Base-by-base conservation (phyloP, 2,797 vertebrate species). In the Poecile montanus region DNA sequence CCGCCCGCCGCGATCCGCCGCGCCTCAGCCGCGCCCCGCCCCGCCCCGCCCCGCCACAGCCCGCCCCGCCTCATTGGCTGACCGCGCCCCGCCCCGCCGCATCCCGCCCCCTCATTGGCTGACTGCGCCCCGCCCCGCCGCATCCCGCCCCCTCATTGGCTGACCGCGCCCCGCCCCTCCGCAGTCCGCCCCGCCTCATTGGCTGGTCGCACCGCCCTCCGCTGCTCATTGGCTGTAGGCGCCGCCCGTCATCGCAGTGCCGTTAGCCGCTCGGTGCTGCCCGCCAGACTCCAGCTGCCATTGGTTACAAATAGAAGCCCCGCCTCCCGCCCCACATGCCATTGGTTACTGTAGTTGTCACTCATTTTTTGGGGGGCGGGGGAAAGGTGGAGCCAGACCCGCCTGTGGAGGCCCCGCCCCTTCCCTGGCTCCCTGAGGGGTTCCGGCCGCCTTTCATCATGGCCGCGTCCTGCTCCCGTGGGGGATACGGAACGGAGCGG, bases 381-480 rank as follows among this genome's bases (percentile, higher is more conserved):
- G 2, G 13, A 40, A 40, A 40, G 3, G 21, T 4, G 29, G n/a
- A 16, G 51, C n/a, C 18, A 6, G 12, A 1, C 15, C 44, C 32
- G 0, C 2, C 23, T 29, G 7, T 1, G 7, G 5, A 9, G 13
- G 23, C 15, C 9, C 21, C 50, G 45, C 29, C 44, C 10, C 5
- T 4, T 40, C 4, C 0, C 3, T 0, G 11, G 1, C 7, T 18
- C 3, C 21, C 3, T 44, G 47, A 18, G 17, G 8, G 44, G 2
- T 0, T 2, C 1, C 2, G 30, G 2, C 34, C 6, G 5, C 13
- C 13, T 1, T 16, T 26, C 16, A 0, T 7, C 2, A 1, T 4
- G 6, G 7, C 2, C 0, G 0, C 0, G 8, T 7, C 0, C 2
- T 5, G 4, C 3, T 36, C 2, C 7, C 4, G 1, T 3, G 8